A percentile compares a stretch with the other conserved stretches of the same genome.
phyloP scores from a whole-genome alignment of 1,140 invertebrate species.

The Trypoxylus dichotomus region DNA sequence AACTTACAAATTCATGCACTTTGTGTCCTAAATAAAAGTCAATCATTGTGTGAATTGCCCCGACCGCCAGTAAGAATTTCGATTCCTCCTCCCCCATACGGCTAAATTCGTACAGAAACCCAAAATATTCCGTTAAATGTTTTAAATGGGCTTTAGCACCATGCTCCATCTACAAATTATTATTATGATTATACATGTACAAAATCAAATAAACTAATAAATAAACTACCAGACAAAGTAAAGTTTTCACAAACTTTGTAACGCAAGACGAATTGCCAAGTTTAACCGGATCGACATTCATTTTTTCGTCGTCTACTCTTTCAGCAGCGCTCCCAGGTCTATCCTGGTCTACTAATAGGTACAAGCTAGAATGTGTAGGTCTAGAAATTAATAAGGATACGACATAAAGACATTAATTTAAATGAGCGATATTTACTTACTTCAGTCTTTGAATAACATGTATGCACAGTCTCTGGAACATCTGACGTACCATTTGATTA shows the following conservation, averaged over 20 bases:
- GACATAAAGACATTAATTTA: constrained; percentile 29
- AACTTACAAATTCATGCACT: constrained; percentile 64
- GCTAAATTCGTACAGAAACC: constrained; percentile 88
- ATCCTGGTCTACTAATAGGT: constrained; percentile 68
- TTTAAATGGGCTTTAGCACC: constrained; percentile 83
- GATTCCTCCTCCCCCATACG: constrained; percentile 94
- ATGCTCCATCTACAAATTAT: constrained; percentile 75
- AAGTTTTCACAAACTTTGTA: constrained; percentile 86
- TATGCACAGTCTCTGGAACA: constrained; percentile 90
- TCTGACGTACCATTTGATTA: constrained; percentile 93
- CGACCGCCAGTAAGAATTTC: constrained; percentile 81
- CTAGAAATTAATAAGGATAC: constrained; percentile 50
- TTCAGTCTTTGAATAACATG: constrained; percentile 90
- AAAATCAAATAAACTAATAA: not conserved
- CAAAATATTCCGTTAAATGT: constrained; percentile 90
- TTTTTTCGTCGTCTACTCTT: constrained; percentile 66
- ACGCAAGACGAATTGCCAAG: constrained; percentile 86
- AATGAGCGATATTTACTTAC: constrained; percentile 48
- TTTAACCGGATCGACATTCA: constrained; percentile 61
- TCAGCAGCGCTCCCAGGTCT: constrained; percentile 49
- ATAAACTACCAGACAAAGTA: constrained; percentile 74
- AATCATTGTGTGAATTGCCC: constrained; percentile 86
- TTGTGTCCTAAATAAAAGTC: constrained; percentile 89
- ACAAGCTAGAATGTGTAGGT: constrained; percentile 71
- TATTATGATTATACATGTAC: not conserved